Evolutionary conservation across 2,797 vertebrate species (phyloP).

Genomic region (Peromyscus eremicus): DNA sequence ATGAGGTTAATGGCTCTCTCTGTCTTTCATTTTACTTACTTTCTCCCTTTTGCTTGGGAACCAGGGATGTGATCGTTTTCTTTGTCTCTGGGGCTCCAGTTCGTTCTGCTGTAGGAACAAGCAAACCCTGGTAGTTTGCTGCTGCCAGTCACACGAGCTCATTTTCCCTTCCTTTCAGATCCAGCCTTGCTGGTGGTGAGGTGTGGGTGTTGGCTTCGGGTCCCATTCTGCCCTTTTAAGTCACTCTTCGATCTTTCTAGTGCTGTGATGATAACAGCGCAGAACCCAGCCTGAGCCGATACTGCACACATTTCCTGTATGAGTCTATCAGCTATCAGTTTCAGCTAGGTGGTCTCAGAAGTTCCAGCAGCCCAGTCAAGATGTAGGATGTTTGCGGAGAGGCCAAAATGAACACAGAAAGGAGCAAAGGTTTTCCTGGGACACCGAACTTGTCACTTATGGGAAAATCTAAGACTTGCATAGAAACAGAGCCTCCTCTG

Average conservation of each 20-base stretch:
- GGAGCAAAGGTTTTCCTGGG: not conserved
- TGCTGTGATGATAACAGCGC: not conserved
- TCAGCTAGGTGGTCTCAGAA: not conserved
- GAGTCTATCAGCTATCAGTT: not conserved
- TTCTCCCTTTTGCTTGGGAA: not conserved
- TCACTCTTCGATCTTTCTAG: too few species aligned
- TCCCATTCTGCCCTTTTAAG: not conserved
- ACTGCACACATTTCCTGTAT: too few species aligned
- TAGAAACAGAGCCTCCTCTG: too few species aligned
- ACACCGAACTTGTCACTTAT: not conserved
- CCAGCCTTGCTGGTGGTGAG: too few species aligned
- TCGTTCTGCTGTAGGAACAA: not conserved
- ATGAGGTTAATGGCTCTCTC: fast-evolving
- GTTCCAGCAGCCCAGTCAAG: not conserved
- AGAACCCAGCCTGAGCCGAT: not conserved
- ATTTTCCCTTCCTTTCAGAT: not conserved
- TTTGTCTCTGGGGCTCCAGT: not conserved
- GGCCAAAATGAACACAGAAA: not conserved
- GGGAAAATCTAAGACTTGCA: not conserved
- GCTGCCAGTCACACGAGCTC: too few species aligned
- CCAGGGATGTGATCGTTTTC: not conserved
- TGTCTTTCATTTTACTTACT: fast-evolving
- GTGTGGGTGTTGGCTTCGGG: not conserved
- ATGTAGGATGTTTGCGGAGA: not conserved
- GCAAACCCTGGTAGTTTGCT: not conserved